These are phyloP conservation scores for Poeciliopsis occidentalis DNA, from an alignment of 2,113 vertebrate species.

Conservation along the genomic window DNA sequence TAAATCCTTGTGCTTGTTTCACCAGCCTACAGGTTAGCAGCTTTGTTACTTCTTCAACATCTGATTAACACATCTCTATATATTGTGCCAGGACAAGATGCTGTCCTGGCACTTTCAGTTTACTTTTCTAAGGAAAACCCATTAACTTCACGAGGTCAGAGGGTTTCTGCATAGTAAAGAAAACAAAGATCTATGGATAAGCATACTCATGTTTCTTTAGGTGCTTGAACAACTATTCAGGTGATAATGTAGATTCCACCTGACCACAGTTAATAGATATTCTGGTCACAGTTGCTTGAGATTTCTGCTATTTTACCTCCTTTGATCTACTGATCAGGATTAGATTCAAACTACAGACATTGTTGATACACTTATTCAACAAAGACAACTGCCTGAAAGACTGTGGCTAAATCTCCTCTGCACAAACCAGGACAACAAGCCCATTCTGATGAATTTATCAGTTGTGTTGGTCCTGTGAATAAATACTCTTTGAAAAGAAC, in stretches of 20 bases:
- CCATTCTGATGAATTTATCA: constrained; percentile 42
- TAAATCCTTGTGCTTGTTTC: not conserved
- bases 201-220: not conserved
- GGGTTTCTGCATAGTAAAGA: constrained; percentile 1
- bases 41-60: not conserved
- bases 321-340: constrained; percentile 23
- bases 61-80: not conserved
- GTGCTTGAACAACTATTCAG: not conserved
- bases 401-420: constrained; percentile 31
- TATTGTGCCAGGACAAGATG: constrained; percentile 2
- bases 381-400: constrained; percentile 36
- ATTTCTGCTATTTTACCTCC: constrained; percentile 8
- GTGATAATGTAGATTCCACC: constrained; percentile 5
- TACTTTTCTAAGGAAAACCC: not conserved
- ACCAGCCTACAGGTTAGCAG: not conserved
- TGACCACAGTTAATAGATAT: not conserved
- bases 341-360: constrained; percentile 28
- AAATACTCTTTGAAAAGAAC: constrained; percentile 51
- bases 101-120: not conserved
- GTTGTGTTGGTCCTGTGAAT: constrained; percentile 40
- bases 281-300: constrained; percentile 10
- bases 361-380: constrained; percentile 28
- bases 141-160: not conserved
- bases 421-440: constrained; percentile 38
- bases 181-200: constrained; percentile 3